Evolutionary conservation across 2,888 invertebrate genomes (phyloP).

Genomic region (Andrena dorsata): DNA sequence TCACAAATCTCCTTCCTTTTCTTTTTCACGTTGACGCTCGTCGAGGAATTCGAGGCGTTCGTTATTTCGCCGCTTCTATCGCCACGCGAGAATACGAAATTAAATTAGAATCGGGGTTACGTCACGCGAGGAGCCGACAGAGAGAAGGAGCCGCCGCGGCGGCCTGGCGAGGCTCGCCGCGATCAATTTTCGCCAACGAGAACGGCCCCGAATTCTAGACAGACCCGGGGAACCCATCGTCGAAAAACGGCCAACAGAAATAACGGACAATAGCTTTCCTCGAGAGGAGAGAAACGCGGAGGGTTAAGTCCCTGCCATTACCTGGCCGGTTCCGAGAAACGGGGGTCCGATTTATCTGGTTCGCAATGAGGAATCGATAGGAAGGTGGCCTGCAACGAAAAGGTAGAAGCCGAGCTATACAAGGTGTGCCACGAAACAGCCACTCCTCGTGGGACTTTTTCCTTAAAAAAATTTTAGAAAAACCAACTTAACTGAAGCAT

Average conservation of each 20-base stretch:
- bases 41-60: background rate
- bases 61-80: background rate
- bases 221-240: constrained; percentile 16
- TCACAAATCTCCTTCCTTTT: background rate
- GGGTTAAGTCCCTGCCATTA: constrained; percentile 71
- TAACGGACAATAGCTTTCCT: constrained; percentile 61
- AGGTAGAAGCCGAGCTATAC: constrained; percentile 44
- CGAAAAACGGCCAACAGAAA: constrained; percentile 40
- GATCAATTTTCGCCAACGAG: constrained; percentile 41
- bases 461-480: background rate
- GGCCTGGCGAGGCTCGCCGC: background rate
- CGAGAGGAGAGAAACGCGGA: constrained; percentile 56
- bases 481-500: no score
- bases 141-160: background rate
- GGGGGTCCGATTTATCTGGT: constrained; percentile 81
- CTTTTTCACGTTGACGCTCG: background rate
- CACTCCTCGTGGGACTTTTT: background rate
- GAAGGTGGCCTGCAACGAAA: constrained; percentile 53
- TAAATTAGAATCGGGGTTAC: constrained; percentile 24
- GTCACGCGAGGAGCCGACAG: background rate
- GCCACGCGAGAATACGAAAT: background rate
- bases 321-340: constrained; percentile 81
- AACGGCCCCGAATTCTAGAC: constrained; percentile 35
- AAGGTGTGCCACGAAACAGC: constrained; percentile 23
- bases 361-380: constrained; percentile 77